Evolutionary conservation across 2,113 vertebrate genomes (phyloP).

Genomic region (Hystrix brachyura): DNA sequence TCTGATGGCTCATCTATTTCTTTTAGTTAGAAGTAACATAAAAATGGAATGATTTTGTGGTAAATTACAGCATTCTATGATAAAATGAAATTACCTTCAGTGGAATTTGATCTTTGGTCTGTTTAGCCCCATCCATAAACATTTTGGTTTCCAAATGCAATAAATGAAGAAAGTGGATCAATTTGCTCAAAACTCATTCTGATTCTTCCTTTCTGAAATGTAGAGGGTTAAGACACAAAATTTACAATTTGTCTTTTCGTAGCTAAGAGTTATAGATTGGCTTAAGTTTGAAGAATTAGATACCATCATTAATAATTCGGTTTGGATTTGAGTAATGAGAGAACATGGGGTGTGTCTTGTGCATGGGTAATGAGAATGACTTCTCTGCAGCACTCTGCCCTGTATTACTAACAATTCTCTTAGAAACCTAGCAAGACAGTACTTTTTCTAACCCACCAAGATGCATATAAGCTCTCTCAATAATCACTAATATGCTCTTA

Average conservation of each 20-base stretch:
- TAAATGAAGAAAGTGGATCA: background rate
- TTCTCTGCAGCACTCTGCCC: background rate
- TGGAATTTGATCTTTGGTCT: conserved; percentile 2
- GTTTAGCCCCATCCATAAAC: background rate
- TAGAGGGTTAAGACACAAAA: background rate
- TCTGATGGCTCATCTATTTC: background rate
- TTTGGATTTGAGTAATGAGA: background rate
- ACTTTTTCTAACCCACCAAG: background rate
- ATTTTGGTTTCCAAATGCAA: background rate
- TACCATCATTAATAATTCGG: background rate
- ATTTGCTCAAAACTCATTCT: background rate
- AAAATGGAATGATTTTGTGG: background rate
- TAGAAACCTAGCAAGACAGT: background rate
- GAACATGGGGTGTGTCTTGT: background rate
- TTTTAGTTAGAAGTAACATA: background rate
- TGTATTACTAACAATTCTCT: background rate
- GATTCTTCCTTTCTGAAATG: background rate
- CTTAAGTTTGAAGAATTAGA: background rate
- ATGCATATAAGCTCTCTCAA: background rate
- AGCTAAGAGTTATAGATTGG: background rate
- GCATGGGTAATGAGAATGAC: background rate
- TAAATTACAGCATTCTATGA: background rate
- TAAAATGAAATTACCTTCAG: background rate
- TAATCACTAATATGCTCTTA: background rate
- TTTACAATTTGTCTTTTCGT: background rate